A percentile compares a stretch with the other conserved stretches of the same genome.
Evolutionary conservation across 2,888 invertebrate species (phyloP).

Genomic region (Cephus nigrinus): DNA sequence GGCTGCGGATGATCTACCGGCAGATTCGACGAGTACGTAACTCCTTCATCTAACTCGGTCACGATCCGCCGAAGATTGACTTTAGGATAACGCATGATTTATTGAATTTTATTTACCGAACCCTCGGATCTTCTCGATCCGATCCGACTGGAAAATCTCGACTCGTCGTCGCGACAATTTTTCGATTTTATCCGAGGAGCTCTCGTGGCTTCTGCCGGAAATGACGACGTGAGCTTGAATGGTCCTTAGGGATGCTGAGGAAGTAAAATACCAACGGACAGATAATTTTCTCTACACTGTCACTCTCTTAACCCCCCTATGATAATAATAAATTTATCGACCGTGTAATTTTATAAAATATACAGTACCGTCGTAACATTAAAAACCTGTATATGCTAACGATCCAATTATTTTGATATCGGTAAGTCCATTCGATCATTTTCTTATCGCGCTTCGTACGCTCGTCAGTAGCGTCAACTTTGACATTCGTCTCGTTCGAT

Average conservation of each 20-base stretch:
- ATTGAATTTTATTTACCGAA: background rate
- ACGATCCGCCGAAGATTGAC: background rate
- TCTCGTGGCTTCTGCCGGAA: background rate
- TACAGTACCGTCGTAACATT: background rate
- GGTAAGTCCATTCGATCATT: background rate
- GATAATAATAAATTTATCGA: background rate
- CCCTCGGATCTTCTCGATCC: background rate
- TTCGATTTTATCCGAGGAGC: background rate
- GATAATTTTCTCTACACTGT: background rate
- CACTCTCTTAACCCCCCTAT: accelerated
- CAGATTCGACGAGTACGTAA: background rate
- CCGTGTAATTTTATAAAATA: background rate
- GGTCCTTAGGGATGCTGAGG: background rate
- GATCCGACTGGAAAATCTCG: background rate
- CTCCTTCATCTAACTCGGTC: background rate
- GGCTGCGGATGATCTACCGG: background rate
- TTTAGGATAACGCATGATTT: background rate
- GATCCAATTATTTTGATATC: background rate
- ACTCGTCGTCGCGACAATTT: background rate
- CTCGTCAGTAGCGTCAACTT: background rate
- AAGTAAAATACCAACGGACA: background rate
- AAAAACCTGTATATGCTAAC: background rate
- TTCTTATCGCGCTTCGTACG: background rate
- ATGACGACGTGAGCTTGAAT: background rate
- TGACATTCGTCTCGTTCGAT: background rate